A percentile compares a stretch with the other conserved stretches of the same genome.
phyloP scores from a whole-genome alignment of 2,113 vertebrate genomes.

The Neolamprologus caudopunctatus region DNA sequence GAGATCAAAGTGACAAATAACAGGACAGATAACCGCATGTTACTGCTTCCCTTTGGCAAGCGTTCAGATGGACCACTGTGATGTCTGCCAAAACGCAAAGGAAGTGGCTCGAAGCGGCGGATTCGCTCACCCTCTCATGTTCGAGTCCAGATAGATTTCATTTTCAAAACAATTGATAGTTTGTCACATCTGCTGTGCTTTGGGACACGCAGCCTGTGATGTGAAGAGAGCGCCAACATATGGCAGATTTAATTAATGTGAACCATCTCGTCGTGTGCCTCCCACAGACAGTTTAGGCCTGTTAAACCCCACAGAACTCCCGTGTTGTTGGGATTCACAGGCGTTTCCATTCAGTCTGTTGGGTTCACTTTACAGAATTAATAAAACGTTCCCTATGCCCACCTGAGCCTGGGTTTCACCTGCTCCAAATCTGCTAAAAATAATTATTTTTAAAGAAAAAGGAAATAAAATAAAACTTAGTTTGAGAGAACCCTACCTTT shows the following conservation, averaged over 20 bases:
- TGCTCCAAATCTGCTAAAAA: background rate
- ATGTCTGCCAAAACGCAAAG: background rate
- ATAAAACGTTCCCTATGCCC: background rate
- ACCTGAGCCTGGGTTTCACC: constrained; percentile 20
- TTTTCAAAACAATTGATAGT: constrained; percentile 48
- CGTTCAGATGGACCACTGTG: background rate
- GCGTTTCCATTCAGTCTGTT: constrained; percentile 16
- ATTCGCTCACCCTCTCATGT: constrained; percentile 13
- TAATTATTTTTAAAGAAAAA: background rate
- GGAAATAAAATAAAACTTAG: background rate
- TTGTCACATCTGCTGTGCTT: constrained; percentile 49
- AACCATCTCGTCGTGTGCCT: constrained; percentile 16
- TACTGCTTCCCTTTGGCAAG: background rate
- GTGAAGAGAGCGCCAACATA: constrained; percentile 33
- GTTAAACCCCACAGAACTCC: background rate
- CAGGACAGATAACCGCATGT: background rate
- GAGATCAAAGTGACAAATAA: constrained; percentile 8
- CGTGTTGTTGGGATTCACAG: background rate
- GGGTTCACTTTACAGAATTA: constrained; percentile 12
- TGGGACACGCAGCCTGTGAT: background rate
- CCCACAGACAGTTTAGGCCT: constrained; percentile 22
- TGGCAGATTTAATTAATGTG: constrained; percentile 56
- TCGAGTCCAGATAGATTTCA: constrained; percentile 23
- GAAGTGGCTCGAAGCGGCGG: background rate
- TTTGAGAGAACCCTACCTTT: background rate